Percentiles rank a stretch among this genome's conserved stretches.
phyloP scores from a whole-genome alignment of 2,888 invertebrate genomes.

The Stenotaenia linearis region DNA sequence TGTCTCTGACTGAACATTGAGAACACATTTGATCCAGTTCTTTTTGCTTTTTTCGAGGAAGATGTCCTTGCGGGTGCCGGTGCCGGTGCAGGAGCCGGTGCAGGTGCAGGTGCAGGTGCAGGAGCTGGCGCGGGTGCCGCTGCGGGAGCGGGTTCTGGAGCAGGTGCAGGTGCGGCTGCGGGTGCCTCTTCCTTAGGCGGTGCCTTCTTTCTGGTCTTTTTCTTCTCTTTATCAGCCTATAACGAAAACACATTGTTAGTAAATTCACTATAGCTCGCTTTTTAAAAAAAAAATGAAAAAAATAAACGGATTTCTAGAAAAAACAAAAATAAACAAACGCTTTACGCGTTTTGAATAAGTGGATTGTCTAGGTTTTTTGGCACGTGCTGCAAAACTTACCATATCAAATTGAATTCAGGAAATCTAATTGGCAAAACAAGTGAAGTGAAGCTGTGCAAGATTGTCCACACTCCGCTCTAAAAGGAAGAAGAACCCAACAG shows the following conservation, averaged over 20 bases:
- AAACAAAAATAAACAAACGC: not conserved
- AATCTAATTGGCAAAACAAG: not conserved
- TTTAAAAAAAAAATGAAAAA: not conserved
- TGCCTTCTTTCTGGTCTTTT: conserved; percentile 76
- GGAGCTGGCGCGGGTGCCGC: conserved; percentile 62
- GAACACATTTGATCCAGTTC: conserved; percentile 82
- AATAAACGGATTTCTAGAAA: not conserved
- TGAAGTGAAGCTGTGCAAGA: not conserved
- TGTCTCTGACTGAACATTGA: conserved; percentile 95
- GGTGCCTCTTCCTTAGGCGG: conserved; percentile 39
- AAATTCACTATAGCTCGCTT: not conserved
- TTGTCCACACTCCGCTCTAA: not conserved
- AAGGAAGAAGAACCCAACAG: not conserved
- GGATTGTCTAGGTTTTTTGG: not conserved
- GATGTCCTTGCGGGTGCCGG: no score
- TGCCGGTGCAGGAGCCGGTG: conserved; percentile 54
- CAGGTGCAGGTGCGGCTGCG: no score
- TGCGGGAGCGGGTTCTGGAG: conserved; percentile 36
- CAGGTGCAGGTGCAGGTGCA: conserved; percentile 52
- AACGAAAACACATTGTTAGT: not conserved
- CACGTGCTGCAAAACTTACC: not conserved
- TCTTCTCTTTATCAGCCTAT: conserved; percentile 85
- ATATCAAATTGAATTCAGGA: not conserved
- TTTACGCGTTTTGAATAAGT: not conserved
- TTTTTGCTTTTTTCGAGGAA: conserved; percentile 70